Percentiles rank a stretch among this genome's conserved stretches.
phyloP scores from a whole-genome alignment of 1,140 invertebrate species.

The Drosophila nebulosa region DNA sequence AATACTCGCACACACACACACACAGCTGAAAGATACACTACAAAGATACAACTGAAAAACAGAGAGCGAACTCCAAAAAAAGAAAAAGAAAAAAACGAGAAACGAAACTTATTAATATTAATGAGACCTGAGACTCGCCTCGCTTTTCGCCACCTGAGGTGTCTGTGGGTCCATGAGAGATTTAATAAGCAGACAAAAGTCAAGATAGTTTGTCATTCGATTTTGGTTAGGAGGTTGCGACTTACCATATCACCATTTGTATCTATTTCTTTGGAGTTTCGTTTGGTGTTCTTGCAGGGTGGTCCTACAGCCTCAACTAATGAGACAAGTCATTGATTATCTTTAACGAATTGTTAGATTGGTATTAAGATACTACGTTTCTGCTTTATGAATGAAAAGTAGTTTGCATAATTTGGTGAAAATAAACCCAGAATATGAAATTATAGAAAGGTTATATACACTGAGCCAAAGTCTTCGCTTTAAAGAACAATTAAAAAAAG shows the following conservation, averaged over 20 bases:
- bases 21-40: constrained; percentile 15
- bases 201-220: constrained; percentile 44
- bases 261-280: not conserved
- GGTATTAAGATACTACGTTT: constrained; percentile 3
- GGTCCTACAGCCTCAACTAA: constrained; percentile 15
- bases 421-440: not conserved
- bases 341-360: constrained; percentile 23
- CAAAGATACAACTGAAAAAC: not conserved
- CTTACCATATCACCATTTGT: constrained; percentile 43
- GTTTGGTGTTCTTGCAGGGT: constrained; percentile 27
- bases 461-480: not conserved
- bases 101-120: constrained; percentile 67
- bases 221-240: not conserved
- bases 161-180: constrained; percentile 35
- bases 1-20: constrained; percentile 10
- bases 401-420: constrained; percentile 4
- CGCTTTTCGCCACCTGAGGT: constrained; percentile 67
- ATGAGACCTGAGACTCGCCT: constrained; percentile 54
- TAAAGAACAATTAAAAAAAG: too few species aligned
- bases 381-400: constrained; percentile 5
- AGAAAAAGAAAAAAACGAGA: not conserved
- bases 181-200: constrained; percentile 28
- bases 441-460: not conserved
- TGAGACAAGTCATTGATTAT: constrained; percentile 4
- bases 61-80: not conserved